phyloP scores from a whole-genome alignment of 37 sponge, comb jelly and placozoan genomes.

The Geodia barretti region DNA sequence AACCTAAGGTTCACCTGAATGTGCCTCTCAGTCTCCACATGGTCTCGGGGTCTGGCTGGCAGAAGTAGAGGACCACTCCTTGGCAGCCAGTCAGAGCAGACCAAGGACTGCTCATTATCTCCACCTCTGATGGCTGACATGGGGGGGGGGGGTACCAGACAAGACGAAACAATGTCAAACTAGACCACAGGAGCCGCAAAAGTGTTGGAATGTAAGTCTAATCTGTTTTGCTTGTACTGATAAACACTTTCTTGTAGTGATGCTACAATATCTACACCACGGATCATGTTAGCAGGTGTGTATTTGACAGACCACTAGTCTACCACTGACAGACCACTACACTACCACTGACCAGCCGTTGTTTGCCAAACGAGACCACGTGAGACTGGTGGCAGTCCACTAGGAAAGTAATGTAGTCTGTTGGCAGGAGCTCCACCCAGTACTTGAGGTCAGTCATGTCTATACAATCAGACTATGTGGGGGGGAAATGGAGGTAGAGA shows the following conservation, averaged over 20 bases:
- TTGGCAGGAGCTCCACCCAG: constrained; percentile 51
- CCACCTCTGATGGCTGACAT: constrained; percentile 8
- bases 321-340: neutral
- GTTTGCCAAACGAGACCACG: constrained; percentile 20
- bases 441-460: constrained; percentile 2
- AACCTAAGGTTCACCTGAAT: no score
- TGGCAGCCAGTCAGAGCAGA: neutral
- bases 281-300: no score
- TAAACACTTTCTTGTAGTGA: no score
- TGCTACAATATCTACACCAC: no score
- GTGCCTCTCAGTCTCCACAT: neutral
- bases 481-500: neutral
- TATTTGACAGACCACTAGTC: neutral
- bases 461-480: constrained; percentile 51
- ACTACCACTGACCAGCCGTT: neutral
- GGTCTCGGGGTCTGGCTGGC: constrained; percentile 10
- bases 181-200: no score
- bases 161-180: no score
- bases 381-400: constrained; percentile 36
- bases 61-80: constrained; percentile 16
- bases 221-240: no score
- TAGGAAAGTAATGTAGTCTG: constrained; percentile 23
- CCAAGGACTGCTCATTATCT: constrained; percentile 46
- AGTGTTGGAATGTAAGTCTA: no score
- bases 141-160: neutral